These are phyloP conservation scores for Allolobophora icterica DNA, from an alignment of 2,888 invertebrate species.

Conservation along the genomic window DNA sequence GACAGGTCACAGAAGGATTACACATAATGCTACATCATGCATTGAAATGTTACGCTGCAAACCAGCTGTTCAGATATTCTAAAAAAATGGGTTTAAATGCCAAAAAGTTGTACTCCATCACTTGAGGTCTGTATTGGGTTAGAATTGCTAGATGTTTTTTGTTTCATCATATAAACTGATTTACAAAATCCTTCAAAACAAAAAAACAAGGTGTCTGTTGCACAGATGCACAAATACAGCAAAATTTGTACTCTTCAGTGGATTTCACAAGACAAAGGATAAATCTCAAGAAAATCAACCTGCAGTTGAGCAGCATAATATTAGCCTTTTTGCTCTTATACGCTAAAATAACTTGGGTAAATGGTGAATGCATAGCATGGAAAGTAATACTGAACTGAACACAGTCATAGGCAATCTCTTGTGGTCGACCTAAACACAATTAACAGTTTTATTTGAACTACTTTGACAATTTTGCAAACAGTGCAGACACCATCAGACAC, in stretches of 20 bases:
- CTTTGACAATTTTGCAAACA: not conserved
- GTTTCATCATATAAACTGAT: no score
- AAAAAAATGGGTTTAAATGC: not conserved
- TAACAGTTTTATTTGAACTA: not conserved
- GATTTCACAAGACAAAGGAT: not conserved
- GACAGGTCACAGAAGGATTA: not conserved
- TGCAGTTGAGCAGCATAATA: not conserved
- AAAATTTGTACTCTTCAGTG: not conserved
- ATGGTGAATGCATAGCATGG: not conserved
- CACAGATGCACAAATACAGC: not conserved
- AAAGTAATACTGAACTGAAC: not conserved
- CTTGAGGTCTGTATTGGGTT: no score
- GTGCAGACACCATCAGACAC: not conserved
- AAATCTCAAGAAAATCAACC: not conserved
- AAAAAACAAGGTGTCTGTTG: no score
- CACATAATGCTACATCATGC: not conserved
- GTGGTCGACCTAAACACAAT: not conserved
- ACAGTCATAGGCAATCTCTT: no score
- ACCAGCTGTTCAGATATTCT: not conserved
- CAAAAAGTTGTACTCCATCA: not conserved
- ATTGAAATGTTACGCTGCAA: not conserved
- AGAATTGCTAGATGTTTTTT: no score
- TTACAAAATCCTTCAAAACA: no score
- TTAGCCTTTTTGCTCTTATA: not conserved
- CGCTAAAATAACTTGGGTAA: not conserved